Percentiles rank a stretch among this genome's conserved stretches.
These are phyloP conservation scores for Plemyria rubiginata DNA, from an alignment of 2,888 invertebrate species.

Conservation along the genomic window DNA sequence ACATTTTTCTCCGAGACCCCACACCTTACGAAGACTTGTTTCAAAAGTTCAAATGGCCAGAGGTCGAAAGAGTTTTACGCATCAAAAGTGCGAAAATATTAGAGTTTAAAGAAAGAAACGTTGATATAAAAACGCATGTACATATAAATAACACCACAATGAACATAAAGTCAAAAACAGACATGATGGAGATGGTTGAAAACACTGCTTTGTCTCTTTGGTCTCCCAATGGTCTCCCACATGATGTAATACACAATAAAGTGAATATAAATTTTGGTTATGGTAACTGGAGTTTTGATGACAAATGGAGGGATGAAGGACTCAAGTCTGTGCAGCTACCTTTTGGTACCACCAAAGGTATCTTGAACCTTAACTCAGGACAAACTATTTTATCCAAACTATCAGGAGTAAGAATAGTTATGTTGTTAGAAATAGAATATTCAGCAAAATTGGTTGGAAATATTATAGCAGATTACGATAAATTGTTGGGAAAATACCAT, in stretches of 20 bases:
- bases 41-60: slow-evolving; percentile 60
- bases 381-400: slow-evolving; percentile 52
- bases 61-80: slow-evolving; percentile 53
- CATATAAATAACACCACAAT: slow-evolving; percentile 60
- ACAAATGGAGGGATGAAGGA: slow-evolving; percentile 59
- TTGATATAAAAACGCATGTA: slow-evolving; percentile 51
- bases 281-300: slow-evolving; percentile 45
- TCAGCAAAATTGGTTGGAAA: slow-evolving; percentile 57
- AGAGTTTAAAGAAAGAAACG: slow-evolving; percentile 55
- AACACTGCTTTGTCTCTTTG: slow-evolving; percentile 55
- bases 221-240: slow-evolving; percentile 55
- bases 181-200: slow-evolving; percentile 51
- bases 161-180: slow-evolving; percentile 44
- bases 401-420: slow-evolving; percentile 53
- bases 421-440: slow-evolving; percentile 59
- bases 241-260: slow-evolving; percentile 53
- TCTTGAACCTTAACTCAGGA: slow-evolving; percentile 53
- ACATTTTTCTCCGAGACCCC: slow-evolving; percentile 65
- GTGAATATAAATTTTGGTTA: slow-evolving; percentile 53
- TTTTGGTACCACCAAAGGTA: slow-evolving; percentile 51
- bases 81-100: slow-evolving; percentile 53
- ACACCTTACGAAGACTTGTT: slow-evolving; percentile 62
- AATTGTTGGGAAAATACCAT: slow-evolving; percentile 66
- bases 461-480: slow-evolving; percentile 60
- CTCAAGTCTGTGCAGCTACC: slow-evolving; percentile 41